phyloP scores from a whole-genome alignment of 2,113 vertebrate genomes.

The Haemorhous mexicanus region DNA sequence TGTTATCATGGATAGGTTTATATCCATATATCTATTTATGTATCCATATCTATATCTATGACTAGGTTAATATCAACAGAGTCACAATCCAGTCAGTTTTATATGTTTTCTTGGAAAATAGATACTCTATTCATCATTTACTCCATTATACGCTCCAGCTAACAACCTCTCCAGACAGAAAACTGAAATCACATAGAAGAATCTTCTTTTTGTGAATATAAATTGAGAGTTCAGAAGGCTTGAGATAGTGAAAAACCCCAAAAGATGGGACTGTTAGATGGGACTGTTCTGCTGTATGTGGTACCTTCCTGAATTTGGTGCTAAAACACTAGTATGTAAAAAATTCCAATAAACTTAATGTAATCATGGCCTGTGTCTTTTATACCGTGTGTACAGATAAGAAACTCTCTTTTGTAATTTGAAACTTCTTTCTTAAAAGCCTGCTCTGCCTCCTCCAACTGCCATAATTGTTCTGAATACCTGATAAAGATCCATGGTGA shows the following conservation, averaged over 20 bases:
- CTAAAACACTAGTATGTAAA: background rate
- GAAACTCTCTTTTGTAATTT: constrained; percentile 1
- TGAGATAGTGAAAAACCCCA: background rate
- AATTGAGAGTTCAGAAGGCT: background rate
- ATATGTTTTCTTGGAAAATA: background rate
- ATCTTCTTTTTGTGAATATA: background rate
- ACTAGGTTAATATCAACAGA: background rate
- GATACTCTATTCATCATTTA: background rate
- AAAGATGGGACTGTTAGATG: background rate
- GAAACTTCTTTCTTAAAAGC: constrained; percentile 18
- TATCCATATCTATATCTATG: background rate
- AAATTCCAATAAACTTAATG: background rate
- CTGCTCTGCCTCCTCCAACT: background rate
- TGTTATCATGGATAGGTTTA: background rate
- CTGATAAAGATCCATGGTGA: constrained; percentile 15
- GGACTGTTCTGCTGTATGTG: background rate
- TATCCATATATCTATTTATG: background rate
- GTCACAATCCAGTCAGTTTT: background rate
- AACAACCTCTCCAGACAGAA: background rate
- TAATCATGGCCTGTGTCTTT: background rate
- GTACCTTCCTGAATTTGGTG: background rate
- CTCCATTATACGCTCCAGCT: background rate
- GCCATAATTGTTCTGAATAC: background rate
- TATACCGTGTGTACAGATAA: background rate
- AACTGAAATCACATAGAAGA: background rate